Conservation (phyloP, 2,113 vertebrate genomes). For the Gorsachius goisagi region DNA sequence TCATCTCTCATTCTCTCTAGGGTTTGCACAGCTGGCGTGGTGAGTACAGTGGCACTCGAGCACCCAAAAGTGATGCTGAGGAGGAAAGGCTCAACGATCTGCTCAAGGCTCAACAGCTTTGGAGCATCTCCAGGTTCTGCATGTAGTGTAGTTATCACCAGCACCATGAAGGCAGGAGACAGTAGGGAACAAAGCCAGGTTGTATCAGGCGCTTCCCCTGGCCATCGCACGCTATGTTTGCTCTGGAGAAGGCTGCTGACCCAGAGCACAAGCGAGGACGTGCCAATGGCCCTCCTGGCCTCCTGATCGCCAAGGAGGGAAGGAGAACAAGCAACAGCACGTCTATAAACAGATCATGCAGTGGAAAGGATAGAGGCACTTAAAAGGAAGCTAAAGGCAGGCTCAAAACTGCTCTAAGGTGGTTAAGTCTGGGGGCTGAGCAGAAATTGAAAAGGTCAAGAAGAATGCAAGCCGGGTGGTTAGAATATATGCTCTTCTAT, state of each 20-base stretch:
- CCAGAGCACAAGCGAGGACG: rapidly evolving
- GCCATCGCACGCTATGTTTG: rapidly evolving
- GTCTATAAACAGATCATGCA: neutral
- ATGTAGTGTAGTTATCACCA: neutral
- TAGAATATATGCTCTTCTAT: neutral
- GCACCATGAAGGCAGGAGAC: neutral
- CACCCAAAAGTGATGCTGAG: neutral
- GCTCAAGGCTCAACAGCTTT: neutral
- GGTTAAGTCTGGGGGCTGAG: neutral
- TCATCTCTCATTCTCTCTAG: neutral
- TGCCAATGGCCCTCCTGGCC: neutral
- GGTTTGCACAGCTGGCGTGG: neutral
- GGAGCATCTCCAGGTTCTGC: neutral
- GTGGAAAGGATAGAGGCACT: neutral
- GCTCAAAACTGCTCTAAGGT: neutral
- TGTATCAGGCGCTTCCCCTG: rapidly evolving
- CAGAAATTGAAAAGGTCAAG: neutral
- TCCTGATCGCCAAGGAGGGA: neutral
- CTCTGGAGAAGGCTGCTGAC: neutral
- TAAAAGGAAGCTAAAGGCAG: neutral
- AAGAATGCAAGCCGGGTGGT: neutral
- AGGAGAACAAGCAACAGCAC: neutral
- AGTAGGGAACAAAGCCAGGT: neutral
- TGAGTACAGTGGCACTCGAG: neutral
- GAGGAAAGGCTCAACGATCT: neutral